Conservation (phyloP, 2,888 invertebrate genomes). For the Tenthredo livida region DNA sequence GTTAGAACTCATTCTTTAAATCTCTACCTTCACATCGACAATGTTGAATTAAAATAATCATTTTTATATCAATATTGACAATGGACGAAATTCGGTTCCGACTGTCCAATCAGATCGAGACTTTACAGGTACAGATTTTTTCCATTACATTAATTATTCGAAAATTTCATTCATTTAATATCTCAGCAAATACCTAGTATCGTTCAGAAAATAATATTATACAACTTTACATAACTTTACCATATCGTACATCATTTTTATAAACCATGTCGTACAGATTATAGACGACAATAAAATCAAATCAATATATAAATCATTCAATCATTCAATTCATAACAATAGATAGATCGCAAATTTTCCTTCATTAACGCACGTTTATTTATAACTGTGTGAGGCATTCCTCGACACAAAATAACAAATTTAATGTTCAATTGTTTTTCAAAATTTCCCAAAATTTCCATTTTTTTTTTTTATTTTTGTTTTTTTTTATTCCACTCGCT, state of each 20-base stretch:
- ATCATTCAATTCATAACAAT: neutral
- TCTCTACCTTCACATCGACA: slow-evolving; percentile 52
- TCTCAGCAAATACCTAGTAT: neutral
- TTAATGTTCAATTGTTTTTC: neutral
- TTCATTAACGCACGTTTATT: neutral
- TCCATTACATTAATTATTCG: neutral
- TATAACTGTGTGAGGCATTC: neutral
- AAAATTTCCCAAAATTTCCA: neutral
- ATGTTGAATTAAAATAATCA: slow-evolving; percentile 54
- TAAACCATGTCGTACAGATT: neutral
- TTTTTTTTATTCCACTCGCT: neutral
- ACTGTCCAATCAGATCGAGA: slow-evolving; percentile 72
- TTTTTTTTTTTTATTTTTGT: neutral
- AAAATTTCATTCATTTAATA: neutral
- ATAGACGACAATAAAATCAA: neutral
- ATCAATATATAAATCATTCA: neutral
- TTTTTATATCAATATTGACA: slow-evolving; percentile 53
- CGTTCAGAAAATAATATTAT: neutral
- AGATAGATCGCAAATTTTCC: neutral
- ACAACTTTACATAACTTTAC: neutral
- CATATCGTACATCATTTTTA: neutral
- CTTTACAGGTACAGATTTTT: slow-evolving; percentile 73
- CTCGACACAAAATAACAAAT: neutral
- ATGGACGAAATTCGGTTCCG: slow-evolving; percentile 76
- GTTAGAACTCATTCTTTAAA: slow-evolving; percentile 35